Base-by-base conservation (phyloP, 2,113 vertebrate genomes). In the Podarcis raffonei region DNA sequence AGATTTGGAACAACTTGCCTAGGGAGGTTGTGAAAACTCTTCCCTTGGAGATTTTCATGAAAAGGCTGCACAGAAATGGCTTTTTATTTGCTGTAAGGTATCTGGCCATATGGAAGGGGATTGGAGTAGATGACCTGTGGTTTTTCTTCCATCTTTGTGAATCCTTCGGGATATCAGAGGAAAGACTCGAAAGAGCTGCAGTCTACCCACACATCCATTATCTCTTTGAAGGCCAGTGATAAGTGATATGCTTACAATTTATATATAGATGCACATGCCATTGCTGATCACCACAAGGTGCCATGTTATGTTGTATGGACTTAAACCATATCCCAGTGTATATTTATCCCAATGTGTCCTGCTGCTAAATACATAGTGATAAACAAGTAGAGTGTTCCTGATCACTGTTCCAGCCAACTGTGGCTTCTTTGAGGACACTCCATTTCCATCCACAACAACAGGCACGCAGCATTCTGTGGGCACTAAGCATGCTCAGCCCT, bases 81-180 rank as follows among this genome's bases (percentile, higher is more conserved):
- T 48, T 87, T 87, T 86, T 53, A 53, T 53, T 53, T 77, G 74
- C 84, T 86, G 5, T 65, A 85, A 76, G 59, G 39, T 53, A 79
- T 69, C 30, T 23, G 69, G 75, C 59, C 65, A 68, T 53, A 53
- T 79, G 77, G 65, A 87, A 87, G 77, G 22, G 11, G 42, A 85
- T 75, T 37, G 69, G 53, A 75, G 59, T 75, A 78, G n/a, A 87
- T 80, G 65, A 37, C 65, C 30, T 71, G 39, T 71, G 85, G 22
- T 57, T 32, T 71, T 87, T 87, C 65, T 53, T 57, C 62, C 66
- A 87, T 57, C 77, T 80, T n/a, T 69, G 66, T 87, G 76, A 66
- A 71, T 80, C 77, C 39, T 71, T 71, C 80, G 66, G 85, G 85
- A 71, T 18, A 23, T 32, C 65, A 35, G 76, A 71, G 77, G 77